A percentile compares a stretch with the other conserved stretches of the same genome.
Conservation (phyloP, 2,113 vertebrate genomes). For the Coptodon rendalli region DNA sequence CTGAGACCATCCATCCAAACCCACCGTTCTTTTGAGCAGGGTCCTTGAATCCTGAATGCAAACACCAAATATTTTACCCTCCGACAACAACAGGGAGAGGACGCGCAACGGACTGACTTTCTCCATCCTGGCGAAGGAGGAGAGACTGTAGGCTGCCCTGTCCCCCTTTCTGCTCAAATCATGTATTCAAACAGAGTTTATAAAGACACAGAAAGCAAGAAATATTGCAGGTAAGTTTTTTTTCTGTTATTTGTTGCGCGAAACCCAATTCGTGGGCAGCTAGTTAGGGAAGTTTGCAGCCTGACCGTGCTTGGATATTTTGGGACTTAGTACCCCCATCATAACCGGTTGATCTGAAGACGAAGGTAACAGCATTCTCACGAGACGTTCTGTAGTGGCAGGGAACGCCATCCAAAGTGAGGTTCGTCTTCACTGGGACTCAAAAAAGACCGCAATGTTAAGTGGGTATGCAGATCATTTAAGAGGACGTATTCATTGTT, state of each 20-base stretch:
- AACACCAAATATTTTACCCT: conserved; percentile 67
- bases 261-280: not conserved
- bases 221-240: conserved; percentile 52
- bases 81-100: conserved; percentile 73
- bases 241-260: not conserved
- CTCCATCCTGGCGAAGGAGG: conserved; percentile 43
- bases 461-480: not conserved
- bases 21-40: conserved; percentile 4
- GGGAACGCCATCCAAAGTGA: not conserved
- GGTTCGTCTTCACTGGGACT: not conserved
- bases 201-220: not conserved
- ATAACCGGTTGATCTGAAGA: not conserved
- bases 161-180: not conserved
- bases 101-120: conserved; percentile 70
- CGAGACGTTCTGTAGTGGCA: not conserved
- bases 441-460: not conserved
- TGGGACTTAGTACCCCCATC: not conserved
- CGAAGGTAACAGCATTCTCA: not conserved
- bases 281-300: conserved; percentile 19
- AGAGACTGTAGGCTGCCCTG: not conserved
- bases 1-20: not conserved
- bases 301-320: conserved; percentile 1
- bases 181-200: not conserved
- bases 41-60: conserved; percentile 66
- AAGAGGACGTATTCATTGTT: not conserved